These are phyloP conservation scores for Danaus melanippus DNA, from an alignment of 1,140 invertebrate species.

Conservation along the genomic window DNA sequence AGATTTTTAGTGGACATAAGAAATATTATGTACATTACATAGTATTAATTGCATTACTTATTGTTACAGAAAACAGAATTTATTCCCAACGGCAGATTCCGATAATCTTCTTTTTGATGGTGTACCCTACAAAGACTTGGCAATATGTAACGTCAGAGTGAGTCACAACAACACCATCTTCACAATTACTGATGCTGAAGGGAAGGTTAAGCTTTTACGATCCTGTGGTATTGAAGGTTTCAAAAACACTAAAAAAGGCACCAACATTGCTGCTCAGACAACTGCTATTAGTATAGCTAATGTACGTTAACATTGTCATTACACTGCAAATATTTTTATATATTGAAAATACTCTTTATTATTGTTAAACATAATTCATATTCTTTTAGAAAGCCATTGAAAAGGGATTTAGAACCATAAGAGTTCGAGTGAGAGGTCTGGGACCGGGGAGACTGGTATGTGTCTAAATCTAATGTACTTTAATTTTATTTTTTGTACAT, in stretches of 20 bases:
- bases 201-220: conserved; percentile 74
- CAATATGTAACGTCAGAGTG: conserved; percentile 86
- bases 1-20: no score
- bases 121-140: conserved; percentile 83
- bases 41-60: neutral
- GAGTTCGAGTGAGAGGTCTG: conserved; percentile 84
- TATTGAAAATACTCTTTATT: conserved; percentile 1
- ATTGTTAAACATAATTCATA: conserved; percentile 5
- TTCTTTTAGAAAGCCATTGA: conserved; percentile 80
- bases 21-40: conserved; percentile 1
- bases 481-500: no score
- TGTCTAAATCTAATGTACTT: conserved; percentile 13
- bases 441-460: conserved; percentile 90
- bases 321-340: conserved; percentile 10
- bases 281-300: conserved; percentile 84
- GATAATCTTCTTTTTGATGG: conserved; percentile 84
- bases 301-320: conserved; percentile 65
- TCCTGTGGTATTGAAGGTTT: conserved; percentile 94
- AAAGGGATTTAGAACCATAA: conserved; percentile 80
- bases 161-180: conserved; percentile 92
- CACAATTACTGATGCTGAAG: conserved; percentile 79
- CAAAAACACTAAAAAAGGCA: conserved; percentile 95
- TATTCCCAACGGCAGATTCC: conserved; percentile 83
- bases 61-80: conserved; percentile 75
- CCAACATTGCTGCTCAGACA: conserved; percentile 95